phyloP scores from a whole-genome alignment of 2,888 invertebrate species.

The Exephanes ischioxanthus region DNA sequence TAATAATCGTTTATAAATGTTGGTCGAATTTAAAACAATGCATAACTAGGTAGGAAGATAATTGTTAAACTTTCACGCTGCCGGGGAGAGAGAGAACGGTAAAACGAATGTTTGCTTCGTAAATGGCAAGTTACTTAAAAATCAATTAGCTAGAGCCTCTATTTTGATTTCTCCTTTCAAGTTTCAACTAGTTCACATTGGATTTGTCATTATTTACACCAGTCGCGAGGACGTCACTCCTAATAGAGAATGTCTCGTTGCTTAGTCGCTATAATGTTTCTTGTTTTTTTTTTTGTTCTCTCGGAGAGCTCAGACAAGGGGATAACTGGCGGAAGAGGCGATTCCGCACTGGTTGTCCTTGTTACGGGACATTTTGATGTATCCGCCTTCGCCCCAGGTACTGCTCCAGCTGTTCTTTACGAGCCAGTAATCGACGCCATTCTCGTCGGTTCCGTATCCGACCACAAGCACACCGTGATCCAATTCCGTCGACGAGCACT shows the following conservation, averaged over 20 bases:
- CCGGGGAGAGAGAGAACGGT: neutral
- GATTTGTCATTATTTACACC: slow-evolving; percentile 54
- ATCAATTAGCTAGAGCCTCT: neutral
- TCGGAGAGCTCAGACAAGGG: slow-evolving; percentile 88
- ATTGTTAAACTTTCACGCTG: neutral
- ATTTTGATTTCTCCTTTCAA: slow-evolving; percentile 1
- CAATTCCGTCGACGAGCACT: slow-evolving; percentile 89
- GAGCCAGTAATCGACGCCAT: slow-evolving; percentile 91
- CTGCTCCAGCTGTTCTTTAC: slow-evolving; percentile 95
- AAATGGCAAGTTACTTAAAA: neutral
- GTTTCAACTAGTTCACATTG: neutral
- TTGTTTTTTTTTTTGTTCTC: neutral
- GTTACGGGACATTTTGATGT: slow-evolving; percentile 95
- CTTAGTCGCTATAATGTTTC: slow-evolving; percentile 18
- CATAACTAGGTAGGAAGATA: neutral
- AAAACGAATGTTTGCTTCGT: neutral
- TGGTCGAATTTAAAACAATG: neutral
- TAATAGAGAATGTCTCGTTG: neutral
- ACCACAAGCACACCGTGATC: slow-evolving; percentile 96
- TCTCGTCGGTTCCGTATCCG: slow-evolving; percentile 92
- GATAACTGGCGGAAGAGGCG: slow-evolving; percentile 93
- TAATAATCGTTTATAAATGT: neutral
- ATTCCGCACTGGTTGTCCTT: slow-evolving; percentile 94
- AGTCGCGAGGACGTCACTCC: slow-evolving; percentile 29
- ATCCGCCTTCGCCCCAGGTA: slow-evolving; percentile 94